Evolutionary conservation across 2,888 invertebrate genomes (phyloP), one percentile per base, ranked within the genome.

Genomic region (Silvanus unidentatus): DNA sequence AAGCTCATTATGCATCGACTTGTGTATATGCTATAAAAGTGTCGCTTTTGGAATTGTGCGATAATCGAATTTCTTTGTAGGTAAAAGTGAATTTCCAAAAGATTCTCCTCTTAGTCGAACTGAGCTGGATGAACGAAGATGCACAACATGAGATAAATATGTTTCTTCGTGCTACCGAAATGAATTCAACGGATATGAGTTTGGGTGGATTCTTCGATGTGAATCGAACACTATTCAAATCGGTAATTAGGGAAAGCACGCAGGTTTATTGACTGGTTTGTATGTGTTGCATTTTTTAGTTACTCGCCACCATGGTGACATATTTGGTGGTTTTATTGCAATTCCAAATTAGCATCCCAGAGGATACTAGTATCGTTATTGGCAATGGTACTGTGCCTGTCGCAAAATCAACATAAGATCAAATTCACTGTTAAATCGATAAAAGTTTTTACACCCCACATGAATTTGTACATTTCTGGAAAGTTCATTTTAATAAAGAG

Each of bases 121-220:
- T 86, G 2, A 82, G 83, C 1, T 84, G 84, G 84, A 84, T 85
- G 83, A 85, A 84, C 59, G 78, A 82, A 1, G 84, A 84, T 59
- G 84, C 84, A 0, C 84, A 84, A 64, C 83, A 84, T 6, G 86
- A 73, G 72, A 82, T 86, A 16, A 84, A 83, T 64, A 86, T 85
- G 85, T 86, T 86, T 61, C 66, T 86, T 42, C 73, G 84, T 36
- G 85, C 86, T 16, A 86, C 85, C 0, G 84, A 85, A 70, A 85
- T 86, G 83, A 85, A 84, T 65, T 82, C 84, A 1, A 83, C 85
- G 2, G 80, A 83, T 58, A 84, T 86, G 56, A 84, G 82, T 60
- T 75, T 86, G 13, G 84, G 83, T 8, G 86, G 85, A 22, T 85
- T 84, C 67, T 84, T 85, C 52, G 81, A 82, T 59, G 82, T 86